A percentile compares a stretch with the other conserved stretches of the same genome.
Evolutionary conservation across 2,113 vertebrate genomes (phyloP).

Genomic region (Bostrychus sinensis): DNA sequence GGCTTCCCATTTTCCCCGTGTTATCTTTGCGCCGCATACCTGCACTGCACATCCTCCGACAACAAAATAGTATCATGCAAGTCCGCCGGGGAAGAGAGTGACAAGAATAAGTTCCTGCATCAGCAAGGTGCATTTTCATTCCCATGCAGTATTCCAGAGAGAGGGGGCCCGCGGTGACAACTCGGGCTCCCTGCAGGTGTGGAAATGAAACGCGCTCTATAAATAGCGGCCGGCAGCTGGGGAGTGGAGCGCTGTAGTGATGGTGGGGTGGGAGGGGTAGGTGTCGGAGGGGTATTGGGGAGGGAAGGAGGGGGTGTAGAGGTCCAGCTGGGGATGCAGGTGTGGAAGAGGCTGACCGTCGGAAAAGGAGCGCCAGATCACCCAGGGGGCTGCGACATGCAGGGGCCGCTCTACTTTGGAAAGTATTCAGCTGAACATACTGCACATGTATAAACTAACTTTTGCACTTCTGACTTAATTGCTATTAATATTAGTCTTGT

Average conservation of each 20-base stretch:
- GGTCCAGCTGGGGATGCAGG: constrained; percentile 81
- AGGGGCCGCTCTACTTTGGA: constrained; percentile 26
- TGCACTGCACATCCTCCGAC: constrained; percentile 52
- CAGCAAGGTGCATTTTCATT: constrained; percentile 81
- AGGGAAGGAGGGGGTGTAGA: constrained; percentile 18
- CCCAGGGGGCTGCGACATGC: constrained; percentile 54
- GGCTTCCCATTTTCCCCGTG: constrained; percentile 28
- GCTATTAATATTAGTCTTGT: neutral
- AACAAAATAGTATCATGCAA: constrained; percentile 52
- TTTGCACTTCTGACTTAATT: neutral
- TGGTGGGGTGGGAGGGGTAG: constrained; percentile 66
- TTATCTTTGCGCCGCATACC: constrained; percentile 60
- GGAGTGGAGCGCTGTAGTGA: constrained; percentile 75
- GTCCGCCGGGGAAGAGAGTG: constrained; percentile 65
- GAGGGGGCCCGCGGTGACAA: constrained; percentile 67
- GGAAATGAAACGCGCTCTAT: constrained; percentile 89
- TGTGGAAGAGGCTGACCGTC: constrained; percentile 75
- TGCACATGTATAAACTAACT: neutral
- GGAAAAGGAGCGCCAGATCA: constrained; percentile 65
- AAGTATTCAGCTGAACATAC: constrained; percentile 20
- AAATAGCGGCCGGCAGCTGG: constrained; percentile 89
- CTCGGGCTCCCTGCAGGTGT: constrained; percentile 86
- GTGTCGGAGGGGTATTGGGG: constrained; percentile 65
- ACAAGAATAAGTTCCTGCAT: constrained; percentile 76
- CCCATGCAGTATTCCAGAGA: constrained; percentile 75